Evolutionary conservation across 2,888 invertebrate genomes (phyloP), one percentile per base, ranked within the genome.

Genomic region (Drymonia ruficornis): DNA sequence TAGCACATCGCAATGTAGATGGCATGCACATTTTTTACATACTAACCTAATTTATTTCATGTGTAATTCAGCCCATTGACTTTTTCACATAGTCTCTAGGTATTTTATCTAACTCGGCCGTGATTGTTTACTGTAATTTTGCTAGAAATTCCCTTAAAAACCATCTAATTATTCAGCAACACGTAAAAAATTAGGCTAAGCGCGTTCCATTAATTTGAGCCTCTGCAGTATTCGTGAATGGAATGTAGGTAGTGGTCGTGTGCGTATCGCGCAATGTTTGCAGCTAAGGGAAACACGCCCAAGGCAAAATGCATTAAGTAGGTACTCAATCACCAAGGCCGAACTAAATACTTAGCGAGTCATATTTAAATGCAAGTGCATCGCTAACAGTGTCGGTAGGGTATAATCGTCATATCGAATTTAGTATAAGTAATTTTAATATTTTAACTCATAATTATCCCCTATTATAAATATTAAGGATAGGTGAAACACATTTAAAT

Each of bases 281-380:
- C 38, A 58, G 46, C 52, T 49, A 28, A 40, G 45, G 40, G 45
- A 46, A 38, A 48, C 51, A 53, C 29, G 59, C 48, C 46, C 50
- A 52, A 56, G 31, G 53, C 50, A 51, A 49, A 18, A 45, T 63
- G 56, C 48, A n/a, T 53, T 46, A 8, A 23, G 15, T 28, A 50
- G n/a, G 16, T 16, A 42, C 16, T 16, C 36, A 11, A 45, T 6
- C 46, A 36, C 36, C 65, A 69, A 70, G 69, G 70, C 51, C 59
- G 54, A 47, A 58, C 52, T 7, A 46, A 61, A 50, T 57, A 70
- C 19, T 19, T 43, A 43, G 67, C 63, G 67, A 70, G 70, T 65
- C 45, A 55, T 59, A 65, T 70, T 70, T 67, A 61, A 61, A 70
- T 70, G 58, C 53, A 40, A 40, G 44, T 61, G 40, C 50, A 53